Conservation (phyloP, 2,113 vertebrate species). For the Hystrix brachyura region DNA sequence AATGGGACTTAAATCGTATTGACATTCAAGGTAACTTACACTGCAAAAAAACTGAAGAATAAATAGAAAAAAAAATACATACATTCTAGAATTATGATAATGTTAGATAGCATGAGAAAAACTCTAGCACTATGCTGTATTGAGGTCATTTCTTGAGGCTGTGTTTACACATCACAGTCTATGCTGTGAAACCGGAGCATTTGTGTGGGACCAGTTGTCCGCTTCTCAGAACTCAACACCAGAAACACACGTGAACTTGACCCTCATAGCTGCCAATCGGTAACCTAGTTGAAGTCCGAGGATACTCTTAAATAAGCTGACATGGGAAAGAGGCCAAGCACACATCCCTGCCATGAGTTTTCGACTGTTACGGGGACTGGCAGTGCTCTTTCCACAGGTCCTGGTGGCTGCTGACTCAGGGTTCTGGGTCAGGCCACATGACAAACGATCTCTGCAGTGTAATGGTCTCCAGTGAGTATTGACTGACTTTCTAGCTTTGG, state of each 20-base stretch:
- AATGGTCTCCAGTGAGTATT: background rate
- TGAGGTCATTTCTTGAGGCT: background rate
- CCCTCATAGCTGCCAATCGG: background rate
- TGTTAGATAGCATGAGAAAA: background rate
- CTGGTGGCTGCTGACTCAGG: background rate
- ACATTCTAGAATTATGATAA: background rate
- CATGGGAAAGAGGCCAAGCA: background rate
- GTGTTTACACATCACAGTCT: background rate
- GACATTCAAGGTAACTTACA: background rate
- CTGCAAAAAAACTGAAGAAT: background rate
- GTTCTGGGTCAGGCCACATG: background rate
- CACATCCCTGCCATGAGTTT: background rate
- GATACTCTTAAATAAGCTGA: background rate
- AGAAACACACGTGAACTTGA: background rate
- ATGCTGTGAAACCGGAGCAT: background rate
- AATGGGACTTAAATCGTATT: background rate
- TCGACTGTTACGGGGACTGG: background rate
- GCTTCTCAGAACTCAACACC: background rate
- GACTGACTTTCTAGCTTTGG: background rate
- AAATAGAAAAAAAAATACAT: background rate
- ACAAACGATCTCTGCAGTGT: background rate
- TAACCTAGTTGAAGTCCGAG: background rate
- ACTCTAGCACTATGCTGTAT: background rate
- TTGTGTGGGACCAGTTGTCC: background rate
- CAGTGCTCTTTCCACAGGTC: background rate